phyloP scores from a whole-genome alignment of 2,113 vertebrate species.

The Xiphias gladius region DNA sequence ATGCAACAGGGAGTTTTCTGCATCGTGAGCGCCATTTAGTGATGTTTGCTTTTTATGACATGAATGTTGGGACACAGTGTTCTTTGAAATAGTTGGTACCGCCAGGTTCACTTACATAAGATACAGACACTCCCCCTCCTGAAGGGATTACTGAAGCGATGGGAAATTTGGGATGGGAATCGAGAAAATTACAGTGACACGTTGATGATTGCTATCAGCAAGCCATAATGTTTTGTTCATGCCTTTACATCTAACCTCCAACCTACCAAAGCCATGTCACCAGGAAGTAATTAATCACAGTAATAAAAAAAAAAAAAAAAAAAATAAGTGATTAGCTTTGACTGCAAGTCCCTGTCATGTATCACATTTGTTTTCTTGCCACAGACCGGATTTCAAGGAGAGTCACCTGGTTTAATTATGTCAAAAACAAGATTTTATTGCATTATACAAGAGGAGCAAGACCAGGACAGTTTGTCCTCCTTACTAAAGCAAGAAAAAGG shows the following conservation, averaged over 20 bases:
- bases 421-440: background rate
- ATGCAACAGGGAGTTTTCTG: background rate
- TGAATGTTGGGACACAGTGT: conserved; percentile 46
- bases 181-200: background rate
- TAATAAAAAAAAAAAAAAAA: too few relatives aligned
- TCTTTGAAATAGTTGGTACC: conserved; percentile 30
- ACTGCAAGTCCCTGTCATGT: too few relatives aligned
- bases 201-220: background rate
- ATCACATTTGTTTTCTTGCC: too few relatives aligned
- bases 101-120: conserved; percentile 59
- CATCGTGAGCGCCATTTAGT: background rate
- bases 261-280: too few relatives aligned
- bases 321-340: too few relatives aligned
- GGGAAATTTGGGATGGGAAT: background rate
- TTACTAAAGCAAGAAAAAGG: background rate
- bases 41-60: too few relatives aligned
- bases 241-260: background rate
- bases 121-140: conserved; percentile 51
- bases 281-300: too few relatives aligned
- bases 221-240: background rate
- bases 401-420: background rate
- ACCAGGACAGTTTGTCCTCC: too few relatives aligned
- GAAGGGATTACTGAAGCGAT: background rate
- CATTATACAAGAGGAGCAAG: too few relatives aligned
- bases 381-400: background rate